These are phyloP conservation scores for Lacerta viridis DNA, from an alignment of 2,797 vertebrate genomes.

Conservation along the genomic window DNA sequence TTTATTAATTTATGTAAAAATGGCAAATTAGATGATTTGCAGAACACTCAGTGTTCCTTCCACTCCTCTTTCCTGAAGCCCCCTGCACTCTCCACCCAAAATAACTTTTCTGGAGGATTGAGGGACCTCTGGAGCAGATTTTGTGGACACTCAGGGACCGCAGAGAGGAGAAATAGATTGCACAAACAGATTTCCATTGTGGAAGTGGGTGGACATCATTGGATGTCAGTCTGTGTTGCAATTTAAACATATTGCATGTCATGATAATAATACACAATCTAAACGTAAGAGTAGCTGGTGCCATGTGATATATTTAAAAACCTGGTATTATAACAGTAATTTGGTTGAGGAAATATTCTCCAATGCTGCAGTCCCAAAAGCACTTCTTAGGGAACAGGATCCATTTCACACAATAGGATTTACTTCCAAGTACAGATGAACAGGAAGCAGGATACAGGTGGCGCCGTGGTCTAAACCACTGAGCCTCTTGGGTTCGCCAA, in stretches of 20 bases:
- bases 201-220: no score
- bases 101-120: no score
- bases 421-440: background rate
- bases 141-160: no score
- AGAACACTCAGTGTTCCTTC: background rate
- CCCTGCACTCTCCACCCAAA: no score
- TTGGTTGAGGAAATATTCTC: no score
- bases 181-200: no score
- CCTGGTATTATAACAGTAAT: no score
- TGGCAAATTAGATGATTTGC: background rate
- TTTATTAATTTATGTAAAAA: background rate
- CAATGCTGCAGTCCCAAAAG: background rate
- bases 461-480: no score
- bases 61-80: no score
- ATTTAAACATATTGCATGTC: background rate
- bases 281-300: background rate
- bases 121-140: no score
- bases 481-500: no score
- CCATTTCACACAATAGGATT: background rate
- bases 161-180: background rate
- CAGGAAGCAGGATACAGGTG: no score
- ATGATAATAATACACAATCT: conserved; percentile 8
- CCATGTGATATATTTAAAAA: background rate
- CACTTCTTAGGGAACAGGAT: background rate
- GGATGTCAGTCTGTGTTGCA: background rate